Percentiles rank a stretch among this genome's conserved stretches.
Conservation (phyloP, 2,888 invertebrate genomes). For the Celastrina argiolus region DNA sequence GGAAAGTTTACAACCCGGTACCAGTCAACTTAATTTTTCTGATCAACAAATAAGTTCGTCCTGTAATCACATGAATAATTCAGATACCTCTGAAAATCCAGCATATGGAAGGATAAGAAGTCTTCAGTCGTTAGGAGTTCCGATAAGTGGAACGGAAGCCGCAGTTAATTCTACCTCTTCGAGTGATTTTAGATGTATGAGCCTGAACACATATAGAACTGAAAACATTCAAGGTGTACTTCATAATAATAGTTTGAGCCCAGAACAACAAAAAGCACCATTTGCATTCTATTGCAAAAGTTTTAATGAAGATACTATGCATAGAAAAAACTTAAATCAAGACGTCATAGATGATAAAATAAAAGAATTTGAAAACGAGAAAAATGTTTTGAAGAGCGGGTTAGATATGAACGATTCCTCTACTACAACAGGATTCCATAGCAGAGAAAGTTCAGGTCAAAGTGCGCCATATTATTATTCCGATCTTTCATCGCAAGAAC, state of each 20-base stretch:
- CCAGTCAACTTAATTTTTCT: conserved; percentile 40
- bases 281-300: conserved; percentile 72
- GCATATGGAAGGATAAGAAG: conserved; percentile 25
- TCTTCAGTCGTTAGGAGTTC: conserved; percentile 59
- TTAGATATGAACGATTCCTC: conserved; percentile 56
- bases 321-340: conserved; percentile 67
- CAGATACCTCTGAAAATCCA: conserved; percentile 22
- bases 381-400: conserved; percentile 50
- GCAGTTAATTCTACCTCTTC: conserved; percentile 33
- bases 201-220: conserved; percentile 38
- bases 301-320: conserved; percentile 54
- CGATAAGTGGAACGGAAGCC: conserved; percentile 36
- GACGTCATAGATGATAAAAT: conserved; percentile 62
- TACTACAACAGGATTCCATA: conserved; percentile 73
- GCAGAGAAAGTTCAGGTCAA: conserved; percentile 81
- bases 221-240: conserved; percentile 58
- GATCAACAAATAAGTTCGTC: conserved; percentile 31
- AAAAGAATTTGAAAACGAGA: conserved; percentile 68
- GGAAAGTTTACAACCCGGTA: conserved; percentile 78
- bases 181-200: neutral
- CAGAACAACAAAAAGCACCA: conserved; percentile 49
- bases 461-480: conserved; percentile 93
- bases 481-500: conserved; percentile 80
- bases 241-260: conserved; percentile 50
- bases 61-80: conserved; percentile 24